Conservation (phyloP, 23 tunicate species). For the Aplidium turbinatum region DNA sequence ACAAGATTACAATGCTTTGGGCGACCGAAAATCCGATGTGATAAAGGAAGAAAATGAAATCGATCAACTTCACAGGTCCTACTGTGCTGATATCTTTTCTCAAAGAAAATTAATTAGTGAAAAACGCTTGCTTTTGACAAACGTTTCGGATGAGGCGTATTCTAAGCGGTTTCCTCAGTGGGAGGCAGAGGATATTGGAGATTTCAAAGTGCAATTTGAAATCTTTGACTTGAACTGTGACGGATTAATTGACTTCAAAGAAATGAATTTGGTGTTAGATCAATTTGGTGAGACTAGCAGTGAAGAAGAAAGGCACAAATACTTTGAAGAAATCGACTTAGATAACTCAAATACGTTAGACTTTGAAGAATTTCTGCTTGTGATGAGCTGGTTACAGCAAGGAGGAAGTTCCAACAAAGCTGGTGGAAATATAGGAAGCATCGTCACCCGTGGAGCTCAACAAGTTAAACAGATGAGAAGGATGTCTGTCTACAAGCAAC, state of each 20-base stretch:
- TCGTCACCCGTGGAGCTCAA: slow-evolving; percentile 62
- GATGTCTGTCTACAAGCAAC: slow-evolving; percentile 77
- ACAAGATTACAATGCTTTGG: slow-evolving; percentile 81
- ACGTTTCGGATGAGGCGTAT: slow-evolving; percentile 70
- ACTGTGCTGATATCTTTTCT: slow-evolving; percentile 75
- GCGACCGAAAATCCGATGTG: slow-evolving; percentile 54
- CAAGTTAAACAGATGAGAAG: slow-evolving; percentile 71
- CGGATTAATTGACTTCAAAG: slow-evolving; percentile 84
- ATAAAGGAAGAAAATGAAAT: slow-evolving; percentile 75
- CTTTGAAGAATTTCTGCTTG: slow-evolving; percentile 81
- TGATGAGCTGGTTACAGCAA: slow-evolving; percentile 45
- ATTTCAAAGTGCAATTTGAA: slow-evolving; percentile 76
- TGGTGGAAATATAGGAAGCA: slow-evolving; percentile 44
- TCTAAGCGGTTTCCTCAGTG: slow-evolving; percentile 80
- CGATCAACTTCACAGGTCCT: slow-evolving; percentile 60
- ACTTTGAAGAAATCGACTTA: slow-evolving; percentile 62
- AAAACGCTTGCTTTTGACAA: slow-evolving; percentile 50
- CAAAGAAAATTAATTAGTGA: slow-evolving; percentile 41
- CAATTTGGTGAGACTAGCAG: slow-evolving; percentile 78
- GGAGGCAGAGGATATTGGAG: slow-evolving; percentile 68
- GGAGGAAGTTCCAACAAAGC: slow-evolving; percentile 19
- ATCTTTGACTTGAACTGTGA: slow-evolving; percentile 84
- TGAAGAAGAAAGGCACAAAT: slow-evolving; percentile 53
- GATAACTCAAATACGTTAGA: slow-evolving; percentile 67
- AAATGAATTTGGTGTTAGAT: slow-evolving; percentile 73